These are phyloP conservation scores for Notocelia uddmanniana DNA, from an alignment of 2,888 invertebrate species.

Conservation along the genomic window DNA sequence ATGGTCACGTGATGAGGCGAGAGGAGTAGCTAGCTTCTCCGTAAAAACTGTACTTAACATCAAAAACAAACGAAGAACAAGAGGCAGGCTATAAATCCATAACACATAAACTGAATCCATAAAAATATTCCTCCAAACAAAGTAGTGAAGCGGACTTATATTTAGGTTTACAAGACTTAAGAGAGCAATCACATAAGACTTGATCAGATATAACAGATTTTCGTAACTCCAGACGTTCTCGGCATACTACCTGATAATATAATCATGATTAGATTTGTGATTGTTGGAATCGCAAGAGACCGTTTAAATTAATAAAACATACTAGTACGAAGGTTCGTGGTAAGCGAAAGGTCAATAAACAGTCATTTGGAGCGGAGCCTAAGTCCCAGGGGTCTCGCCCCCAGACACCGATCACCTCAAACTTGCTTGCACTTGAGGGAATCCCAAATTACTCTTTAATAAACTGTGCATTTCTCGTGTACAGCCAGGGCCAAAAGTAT, in stretches of 20 bases:
- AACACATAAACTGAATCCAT: too few relatives aligned
- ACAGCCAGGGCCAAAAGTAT: too few relatives aligned
- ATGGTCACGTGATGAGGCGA: too few relatives aligned
- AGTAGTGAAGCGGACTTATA: neutral
- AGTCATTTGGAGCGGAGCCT: constrained; percentile 11
- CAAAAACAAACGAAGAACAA: too few relatives aligned
- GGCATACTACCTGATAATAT: constrained; percentile 1
- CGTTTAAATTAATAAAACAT: constrained; percentile 31
- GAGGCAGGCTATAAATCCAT: too few relatives aligned
- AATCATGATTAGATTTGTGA: constrained; percentile 25
- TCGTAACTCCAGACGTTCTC: constrained; percentile 11
- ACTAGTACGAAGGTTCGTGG: constrained; percentile 21
- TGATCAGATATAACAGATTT: constrained; percentile 2
- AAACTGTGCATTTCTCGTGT: neutral
- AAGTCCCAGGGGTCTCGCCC: neutral
- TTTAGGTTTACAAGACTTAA: neutral
- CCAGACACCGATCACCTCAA: constrained; percentile 17
- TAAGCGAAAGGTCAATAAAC: constrained; percentile 36
- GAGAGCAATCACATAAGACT: neutral
- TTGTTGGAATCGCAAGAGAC: constrained; percentile 10
- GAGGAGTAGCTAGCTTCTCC: too few relatives aligned
- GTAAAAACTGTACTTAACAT: too few relatives aligned
- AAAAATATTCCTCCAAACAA: too few relatives aligned
- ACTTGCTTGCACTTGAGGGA: constrained; percentile 23
- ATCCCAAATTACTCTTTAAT: constrained; percentile 23